A percentile compares a stretch with the other conserved stretches of the same genome.
Evolutionary conservation across 2,113 vertebrate species (phyloP).

Genomic region (Acrocephalus arundinaceus): DNA sequence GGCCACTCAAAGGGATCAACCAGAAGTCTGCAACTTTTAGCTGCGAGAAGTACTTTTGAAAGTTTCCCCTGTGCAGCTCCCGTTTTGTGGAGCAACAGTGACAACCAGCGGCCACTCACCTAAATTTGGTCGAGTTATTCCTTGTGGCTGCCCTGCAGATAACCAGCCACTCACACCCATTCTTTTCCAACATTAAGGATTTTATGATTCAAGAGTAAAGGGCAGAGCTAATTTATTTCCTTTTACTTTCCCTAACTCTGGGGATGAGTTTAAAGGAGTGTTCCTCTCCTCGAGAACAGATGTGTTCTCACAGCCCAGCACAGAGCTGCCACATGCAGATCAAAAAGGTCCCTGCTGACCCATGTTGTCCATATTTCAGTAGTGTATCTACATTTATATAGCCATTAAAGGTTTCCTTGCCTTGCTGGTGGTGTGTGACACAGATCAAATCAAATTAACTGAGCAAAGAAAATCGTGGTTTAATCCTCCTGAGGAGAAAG

Average conservation of each 20-base stretch:
- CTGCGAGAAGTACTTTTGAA: not conserved
- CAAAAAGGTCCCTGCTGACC: not conserved
- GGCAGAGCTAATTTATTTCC: not conserved
- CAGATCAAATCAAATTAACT: not conserved
- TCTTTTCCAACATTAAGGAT: not conserved
- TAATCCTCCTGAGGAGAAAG: not conserved
- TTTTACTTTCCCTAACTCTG: not conserved
- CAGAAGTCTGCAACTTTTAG: not conserved
- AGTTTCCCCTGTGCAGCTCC: not conserved
- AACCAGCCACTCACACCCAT: not conserved
- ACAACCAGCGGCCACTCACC: slow-evolving; percentile 73
- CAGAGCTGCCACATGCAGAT: not conserved
- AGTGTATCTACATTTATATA: no score
- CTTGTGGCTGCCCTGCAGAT: not conserved
- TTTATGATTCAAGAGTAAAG: not conserved
- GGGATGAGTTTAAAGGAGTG: not conserved
- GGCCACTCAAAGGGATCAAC: not conserved
- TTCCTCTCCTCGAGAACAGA: not conserved
- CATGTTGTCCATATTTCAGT: not conserved
- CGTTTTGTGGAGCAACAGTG: slow-evolving; percentile 75
- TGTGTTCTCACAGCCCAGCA: not conserved
- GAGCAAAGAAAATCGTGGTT: not conserved
- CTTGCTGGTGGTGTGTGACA: not conserved
- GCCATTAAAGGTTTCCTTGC: not conserved
- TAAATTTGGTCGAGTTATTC: not conserved